These are phyloP conservation scores for Apamea sordens DNA, from an alignment of 2,888 invertebrate genomes.

Conservation along the genomic window DNA sequence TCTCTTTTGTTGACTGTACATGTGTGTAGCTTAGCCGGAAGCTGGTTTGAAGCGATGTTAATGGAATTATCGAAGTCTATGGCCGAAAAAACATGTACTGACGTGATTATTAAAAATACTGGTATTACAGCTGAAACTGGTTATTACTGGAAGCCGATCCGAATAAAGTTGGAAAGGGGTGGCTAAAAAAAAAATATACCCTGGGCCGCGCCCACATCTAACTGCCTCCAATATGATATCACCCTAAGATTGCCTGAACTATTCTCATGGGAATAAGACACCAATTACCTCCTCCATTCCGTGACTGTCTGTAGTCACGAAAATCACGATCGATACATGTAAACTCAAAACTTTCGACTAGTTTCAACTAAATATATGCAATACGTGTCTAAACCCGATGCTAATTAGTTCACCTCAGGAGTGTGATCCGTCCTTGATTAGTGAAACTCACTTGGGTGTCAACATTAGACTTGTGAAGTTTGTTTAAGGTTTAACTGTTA, in stretches of 20 bases:
- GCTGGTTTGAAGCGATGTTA: background rate
- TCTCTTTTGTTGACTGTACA: too few species aligned
- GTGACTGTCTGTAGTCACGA: background rate
- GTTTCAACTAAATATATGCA: constrained; percentile 6
- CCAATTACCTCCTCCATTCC: background rate
- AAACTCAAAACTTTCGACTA: constrained; percentile 5
- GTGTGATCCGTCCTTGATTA: constrained; percentile 50
- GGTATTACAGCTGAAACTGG: background rate
- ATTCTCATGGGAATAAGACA: background rate
- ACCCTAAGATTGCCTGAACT: background rate
- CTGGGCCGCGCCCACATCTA: background rate
- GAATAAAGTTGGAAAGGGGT: background rate
- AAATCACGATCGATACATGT: constrained; percentile 4
- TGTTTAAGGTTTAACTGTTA: background rate
- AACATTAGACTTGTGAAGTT: constrained; percentile 13
- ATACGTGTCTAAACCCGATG: constrained; percentile 3
- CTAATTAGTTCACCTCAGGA: constrained; percentile 45
- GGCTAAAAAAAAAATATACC: background rate
- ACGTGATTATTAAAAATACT: background rate
- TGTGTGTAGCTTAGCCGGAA: too few species aligned
- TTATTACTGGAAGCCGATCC: background rate
- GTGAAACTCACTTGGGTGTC: constrained; percentile 27
- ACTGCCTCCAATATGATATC: background rate
- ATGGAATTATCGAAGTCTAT: background rate
- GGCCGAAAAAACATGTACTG: background rate